phyloP scores from a whole-genome alignment of 2,113 vertebrate genomes.

The Oxyruncus cristatus region DNA sequence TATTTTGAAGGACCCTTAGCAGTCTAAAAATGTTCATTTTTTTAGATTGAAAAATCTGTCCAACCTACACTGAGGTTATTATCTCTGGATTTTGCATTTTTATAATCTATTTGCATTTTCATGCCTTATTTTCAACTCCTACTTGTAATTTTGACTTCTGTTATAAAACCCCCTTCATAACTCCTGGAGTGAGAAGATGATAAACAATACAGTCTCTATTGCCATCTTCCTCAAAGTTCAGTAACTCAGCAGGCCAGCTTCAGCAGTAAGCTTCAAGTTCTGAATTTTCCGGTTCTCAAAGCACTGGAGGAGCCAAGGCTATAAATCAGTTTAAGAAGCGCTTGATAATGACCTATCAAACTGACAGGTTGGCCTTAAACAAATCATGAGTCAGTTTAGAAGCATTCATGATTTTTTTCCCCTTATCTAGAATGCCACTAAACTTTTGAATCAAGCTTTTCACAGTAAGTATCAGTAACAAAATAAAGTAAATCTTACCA shows the following conservation, averaged over 20 bases:
- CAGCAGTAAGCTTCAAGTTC: neutral
- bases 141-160: conserved; percentile 23
- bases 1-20: neutral
- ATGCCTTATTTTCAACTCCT: conserved; percentile 25
- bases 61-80: conserved; percentile 37
- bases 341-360: neutral
- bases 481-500: neutral
- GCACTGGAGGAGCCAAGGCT: neutral
- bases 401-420: neutral
- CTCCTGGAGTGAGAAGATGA: neutral
- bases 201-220: neutral
- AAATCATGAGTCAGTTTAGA: neutral
- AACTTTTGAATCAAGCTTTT: neutral
- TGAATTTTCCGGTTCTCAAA: neutral
- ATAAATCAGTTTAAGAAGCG: neutral
- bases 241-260: neutral
- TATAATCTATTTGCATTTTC: conserved; percentile 13
- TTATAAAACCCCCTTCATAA: neutral
- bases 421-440: neutral
- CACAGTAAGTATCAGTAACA: neutral
- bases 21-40: neutral
- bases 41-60: neutral
- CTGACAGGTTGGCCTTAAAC: neutral
- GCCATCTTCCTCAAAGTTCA: neutral
- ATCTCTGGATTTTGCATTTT: neutral